phyloP scores from a whole-genome alignment of 2,888 invertebrate genomes.

The Dicyrtomina minuta region DNA sequence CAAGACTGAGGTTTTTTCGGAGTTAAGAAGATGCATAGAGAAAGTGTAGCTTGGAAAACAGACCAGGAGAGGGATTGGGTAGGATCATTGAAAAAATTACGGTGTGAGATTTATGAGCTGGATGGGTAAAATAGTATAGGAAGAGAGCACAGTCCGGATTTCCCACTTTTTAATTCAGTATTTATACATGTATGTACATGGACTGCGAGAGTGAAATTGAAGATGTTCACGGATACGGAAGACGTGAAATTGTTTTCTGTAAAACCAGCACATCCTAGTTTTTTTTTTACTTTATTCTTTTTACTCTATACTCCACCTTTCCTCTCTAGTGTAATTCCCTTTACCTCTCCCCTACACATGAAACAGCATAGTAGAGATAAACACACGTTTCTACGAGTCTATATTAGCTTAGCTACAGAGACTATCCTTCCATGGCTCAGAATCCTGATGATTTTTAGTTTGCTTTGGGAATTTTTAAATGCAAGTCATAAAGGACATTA shows the following conservation, averaged over 20 bases:
- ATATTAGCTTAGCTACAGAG: too few relatives aligned
- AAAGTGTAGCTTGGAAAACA: neutral
- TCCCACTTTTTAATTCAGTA: conserved; percentile 28
- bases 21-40: too few relatives aligned
- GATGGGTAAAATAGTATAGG: too few relatives aligned
- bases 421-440: too few relatives aligned
- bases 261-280: conserved; percentile 27
- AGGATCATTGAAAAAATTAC: conserved; percentile 10
- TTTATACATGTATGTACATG: neutral
- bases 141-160: conserved; percentile 15
- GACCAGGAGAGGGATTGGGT: conserved; percentile 3
- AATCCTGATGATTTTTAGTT: too few relatives aligned
- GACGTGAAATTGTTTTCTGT: conserved; percentile 35
- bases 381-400: too few relatives aligned
- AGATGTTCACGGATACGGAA: conserved; percentile 37
- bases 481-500: too few relatives aligned
- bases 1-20: too few relatives aligned
- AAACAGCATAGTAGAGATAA: too few relatives aligned
- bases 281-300: conserved; percentile 5
- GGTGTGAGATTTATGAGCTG: conserved; percentile 22
- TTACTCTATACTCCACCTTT: neutral
- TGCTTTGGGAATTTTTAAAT: too few relatives aligned
- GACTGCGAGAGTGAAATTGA: conserved; percentile 8
- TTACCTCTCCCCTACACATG: too few relatives aligned
- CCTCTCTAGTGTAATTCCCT: neutral